Conservation (phyloP, 2,797 vertebrate genomes). For the Avahi laniger region DNA sequence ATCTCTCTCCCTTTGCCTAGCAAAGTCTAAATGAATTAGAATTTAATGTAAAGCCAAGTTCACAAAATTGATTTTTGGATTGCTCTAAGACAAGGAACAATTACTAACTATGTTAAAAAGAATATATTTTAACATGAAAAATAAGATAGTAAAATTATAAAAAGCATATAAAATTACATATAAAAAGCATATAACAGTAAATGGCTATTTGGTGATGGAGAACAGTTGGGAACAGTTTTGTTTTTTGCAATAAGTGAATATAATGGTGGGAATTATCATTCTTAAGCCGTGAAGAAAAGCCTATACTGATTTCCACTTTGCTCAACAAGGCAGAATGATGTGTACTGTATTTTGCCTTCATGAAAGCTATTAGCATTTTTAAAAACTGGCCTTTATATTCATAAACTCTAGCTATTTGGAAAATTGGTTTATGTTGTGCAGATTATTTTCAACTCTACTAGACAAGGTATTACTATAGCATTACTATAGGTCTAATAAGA, state of each 20-base stretch:
- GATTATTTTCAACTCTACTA: conserved; percentile 15
- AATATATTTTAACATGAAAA: conserved; percentile 31
- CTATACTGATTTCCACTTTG: background rate
- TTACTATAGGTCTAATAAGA: background rate
- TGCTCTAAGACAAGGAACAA: background rate
- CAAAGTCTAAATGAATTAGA: conserved; percentile 13
- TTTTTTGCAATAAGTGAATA: background rate
- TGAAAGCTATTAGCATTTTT: background rate
- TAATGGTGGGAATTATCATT: background rate
- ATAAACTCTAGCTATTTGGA: conserved; percentile 14
- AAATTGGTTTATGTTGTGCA: conserved; percentile 15
- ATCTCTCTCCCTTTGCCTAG: background rate
- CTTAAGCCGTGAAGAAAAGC: background rate
- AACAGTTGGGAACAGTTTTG: background rate
- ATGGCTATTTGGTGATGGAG: background rate
- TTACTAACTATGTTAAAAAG: conserved; percentile 38
- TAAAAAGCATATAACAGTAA: background rate
- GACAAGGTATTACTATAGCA: background rate
- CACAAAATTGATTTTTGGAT: background rate
- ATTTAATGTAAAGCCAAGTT: background rate
- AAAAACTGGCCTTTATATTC: conserved; percentile 29
- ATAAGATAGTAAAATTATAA: background rate
- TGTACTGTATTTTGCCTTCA: background rate
- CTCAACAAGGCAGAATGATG: conserved; percentile 7
- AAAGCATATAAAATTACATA: background rate